Percentiles rank a stretch among this genome's conserved stretches.
These are phyloP conservation scores for Pyrocoelia pectoralis DNA, from an alignment of 2,888 invertebrate genomes.

Conservation along the genomic window DNA sequence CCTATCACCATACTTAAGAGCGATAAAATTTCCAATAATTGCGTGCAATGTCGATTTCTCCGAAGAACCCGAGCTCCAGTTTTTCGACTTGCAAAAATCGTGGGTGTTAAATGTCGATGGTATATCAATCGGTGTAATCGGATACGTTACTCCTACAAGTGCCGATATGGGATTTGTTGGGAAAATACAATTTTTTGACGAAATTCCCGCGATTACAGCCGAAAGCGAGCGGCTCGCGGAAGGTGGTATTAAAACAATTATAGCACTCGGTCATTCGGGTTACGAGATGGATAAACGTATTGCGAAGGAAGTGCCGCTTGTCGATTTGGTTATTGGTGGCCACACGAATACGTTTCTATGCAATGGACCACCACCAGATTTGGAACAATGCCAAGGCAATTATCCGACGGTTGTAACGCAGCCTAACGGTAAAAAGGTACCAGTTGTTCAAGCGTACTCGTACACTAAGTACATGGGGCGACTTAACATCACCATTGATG, in stretches of 20 bases:
- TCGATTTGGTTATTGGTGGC: constrained; percentile 90
- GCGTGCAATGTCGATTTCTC: constrained; percentile 78
- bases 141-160: constrained; percentile 87
- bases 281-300: constrained; percentile 79
- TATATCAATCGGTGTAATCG: constrained; percentile 79
- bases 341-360: constrained; percentile 92
- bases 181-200: constrained; percentile 65
- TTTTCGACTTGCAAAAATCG: constrained; percentile 64
- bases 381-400: constrained; percentile 73
- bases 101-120: constrained; percentile 71
- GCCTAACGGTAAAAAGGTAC: constrained; percentile 72
- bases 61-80: constrained; percentile 68
- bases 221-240: constrained; percentile 71
- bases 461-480: constrained; percentile 91
- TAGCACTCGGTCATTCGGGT: constrained; percentile 90
- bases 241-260: constrained; percentile 79
- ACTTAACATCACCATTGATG: constrained; percentile 74
- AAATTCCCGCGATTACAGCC: constrained; percentile 70
- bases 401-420: constrained; percentile 81
- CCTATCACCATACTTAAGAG: constrained; percentile 76
- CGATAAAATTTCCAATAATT: constrained; percentile 75
- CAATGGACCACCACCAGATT: constrained; percentile 74
- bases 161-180: constrained; percentile 63
- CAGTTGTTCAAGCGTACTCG: constrained; percentile 89
- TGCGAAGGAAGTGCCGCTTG: constrained; percentile 76